These are phyloP conservation scores for Puntigrus tetrazona DNA, from an alignment of 2,113 vertebrate species.

Conservation along the genomic window DNA sequence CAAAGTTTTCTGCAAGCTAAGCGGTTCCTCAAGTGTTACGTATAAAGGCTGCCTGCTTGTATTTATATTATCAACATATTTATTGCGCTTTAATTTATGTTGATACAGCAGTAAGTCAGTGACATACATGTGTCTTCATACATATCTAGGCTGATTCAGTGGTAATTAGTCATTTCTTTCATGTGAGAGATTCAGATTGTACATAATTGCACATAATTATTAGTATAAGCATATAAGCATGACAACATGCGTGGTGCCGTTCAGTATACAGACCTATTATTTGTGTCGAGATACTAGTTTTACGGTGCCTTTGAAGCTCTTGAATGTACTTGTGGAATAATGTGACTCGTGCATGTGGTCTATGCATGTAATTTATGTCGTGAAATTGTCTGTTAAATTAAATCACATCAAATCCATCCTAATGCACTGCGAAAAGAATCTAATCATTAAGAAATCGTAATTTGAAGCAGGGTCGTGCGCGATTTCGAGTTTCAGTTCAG, in stretches of 20 bases:
- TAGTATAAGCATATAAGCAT: constrained; percentile 6
- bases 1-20: neutral
- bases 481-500: neutral
- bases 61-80: constrained; percentile 33
- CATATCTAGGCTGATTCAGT: neutral
- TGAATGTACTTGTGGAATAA: constrained; percentile 45
- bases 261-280: neutral
- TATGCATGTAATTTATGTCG: constrained; percentile 22
- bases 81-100: constrained; percentile 33
- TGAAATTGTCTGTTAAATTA: neutral
- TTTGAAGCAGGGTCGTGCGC: neutral
- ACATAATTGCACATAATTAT: neutral
- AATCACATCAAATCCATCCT: neutral
- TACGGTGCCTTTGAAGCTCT: constrained; percentile 3
- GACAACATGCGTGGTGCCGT: neutral
- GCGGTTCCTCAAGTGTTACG: neutral
- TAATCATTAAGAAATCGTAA: neutral
- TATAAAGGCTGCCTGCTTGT: neutral
- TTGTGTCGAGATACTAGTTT: constrained; percentile 13
- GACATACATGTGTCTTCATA: neutral
- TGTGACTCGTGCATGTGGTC: constrained; percentile 20
- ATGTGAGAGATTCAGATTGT: neutral
- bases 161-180: constrained; percentile 32
- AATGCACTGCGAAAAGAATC: neutral
- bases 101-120: neutral